A percentile compares a stretch with the other conserved stretches of the same genome.
phyloP scores from a whole-genome alignment of 2,797 vertebrate species.

The Epinephelus malabaricus region DNA sequence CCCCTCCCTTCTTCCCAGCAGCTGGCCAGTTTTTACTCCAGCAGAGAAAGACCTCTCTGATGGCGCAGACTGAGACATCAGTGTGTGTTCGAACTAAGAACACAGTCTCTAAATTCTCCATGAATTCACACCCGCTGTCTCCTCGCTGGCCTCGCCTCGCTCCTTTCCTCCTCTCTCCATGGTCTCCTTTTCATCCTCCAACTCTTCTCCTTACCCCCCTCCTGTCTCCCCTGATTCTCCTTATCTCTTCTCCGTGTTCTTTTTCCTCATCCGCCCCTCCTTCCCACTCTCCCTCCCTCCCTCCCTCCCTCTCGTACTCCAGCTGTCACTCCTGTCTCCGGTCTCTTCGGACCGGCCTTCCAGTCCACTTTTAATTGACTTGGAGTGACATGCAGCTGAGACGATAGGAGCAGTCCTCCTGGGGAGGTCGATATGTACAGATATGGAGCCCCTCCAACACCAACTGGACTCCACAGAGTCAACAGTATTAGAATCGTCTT shows the following conservation, averaged over 20 bases:
- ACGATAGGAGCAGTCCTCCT: slow-evolving; percentile 42
- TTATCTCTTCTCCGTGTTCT: slow-evolving; percentile 25
- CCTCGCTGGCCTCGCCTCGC: slow-evolving; percentile 11
- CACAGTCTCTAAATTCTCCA: slow-evolving; percentile 51
- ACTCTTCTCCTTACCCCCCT: slow-evolving; percentile 1
- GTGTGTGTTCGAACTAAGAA: slow-evolving; percentile 57
- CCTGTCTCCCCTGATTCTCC: slow-evolving; percentile 8
- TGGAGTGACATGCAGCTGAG: slow-evolving; percentile 67
- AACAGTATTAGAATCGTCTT: slow-evolving; percentile 35
- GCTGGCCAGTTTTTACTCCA: slow-evolving; percentile 66
- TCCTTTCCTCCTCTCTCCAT: slow-evolving; percentile 25
- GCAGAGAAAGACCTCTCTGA: slow-evolving; percentile 75
- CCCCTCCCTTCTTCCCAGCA: slow-evolving; percentile 53
- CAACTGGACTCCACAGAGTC: slow-evolving; percentile 52
- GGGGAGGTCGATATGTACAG: slow-evolving; percentile 64
- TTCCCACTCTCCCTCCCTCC: neutral
- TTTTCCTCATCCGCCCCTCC: slow-evolving; percentile 24
- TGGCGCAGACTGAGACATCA: slow-evolving; percentile 69
- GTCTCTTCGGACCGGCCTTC: slow-evolving; percentile 61
- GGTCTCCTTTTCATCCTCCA: slow-evolving; percentile 27
- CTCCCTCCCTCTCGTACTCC: slow-evolving; percentile 14
- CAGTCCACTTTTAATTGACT: slow-evolving; percentile 76
- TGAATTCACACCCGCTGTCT: slow-evolving; percentile 53
- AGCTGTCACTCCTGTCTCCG: slow-evolving; percentile 59
- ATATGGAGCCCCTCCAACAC: slow-evolving; percentile 53